Base-by-base conservation (phyloP, 2,797 vertebrate species). In the Falco berigora region DNA sequence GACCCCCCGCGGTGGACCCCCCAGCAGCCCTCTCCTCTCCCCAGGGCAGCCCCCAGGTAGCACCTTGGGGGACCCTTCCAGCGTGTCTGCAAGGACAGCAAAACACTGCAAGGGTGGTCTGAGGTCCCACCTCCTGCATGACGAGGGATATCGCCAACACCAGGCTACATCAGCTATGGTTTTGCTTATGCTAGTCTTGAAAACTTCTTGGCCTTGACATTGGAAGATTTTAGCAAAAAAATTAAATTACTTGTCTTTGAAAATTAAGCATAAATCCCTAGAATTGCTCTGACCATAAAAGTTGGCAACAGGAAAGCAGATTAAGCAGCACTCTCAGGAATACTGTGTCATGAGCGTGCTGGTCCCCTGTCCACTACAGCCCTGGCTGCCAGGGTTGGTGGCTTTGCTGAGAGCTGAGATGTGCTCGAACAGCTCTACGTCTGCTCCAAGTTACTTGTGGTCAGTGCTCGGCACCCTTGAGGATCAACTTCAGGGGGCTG, bases 331-430 rank as follows among this genome's bases (percentile, higher is more conserved):
- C 32, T 44, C 3, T 61, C 28, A 7, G 27, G 28, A 49, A 32
- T 34, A 17, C 2, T 28, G 18, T 36, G 9, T 34, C 44, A 23
- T 30, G 8, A n/a, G 15, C 52, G 10, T 42, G n/a, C 47, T 22
- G 49, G n/a, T 77, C 36, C 34, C 20, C 11, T 10, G 7, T 23
- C 55, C 67, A 44, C 16, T 8, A 28, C 18, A 72, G 17, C 30
- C 18, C 44, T 34, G 28, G 16, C 28, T 32, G 21, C 40, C 0
- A 1, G 38, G 21, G 23, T 18, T 0, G 4, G n/a, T n/a, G 47
- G 36, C 53, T 76, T 76, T 55, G n/a, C 34, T n/a, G 46, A 10
- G 44, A 53, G 40, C 22, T 55, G 62, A 56, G 38, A n/a, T 23
- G 52, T 40, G 40, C 52, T 73, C 1, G 1, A 73, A 67, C 19